A percentile compares a stretch with the other conserved stretches of the same genome.
Conservation (phyloP, 2,888 invertebrate genomes). For the Nycteola revayana region DNA sequence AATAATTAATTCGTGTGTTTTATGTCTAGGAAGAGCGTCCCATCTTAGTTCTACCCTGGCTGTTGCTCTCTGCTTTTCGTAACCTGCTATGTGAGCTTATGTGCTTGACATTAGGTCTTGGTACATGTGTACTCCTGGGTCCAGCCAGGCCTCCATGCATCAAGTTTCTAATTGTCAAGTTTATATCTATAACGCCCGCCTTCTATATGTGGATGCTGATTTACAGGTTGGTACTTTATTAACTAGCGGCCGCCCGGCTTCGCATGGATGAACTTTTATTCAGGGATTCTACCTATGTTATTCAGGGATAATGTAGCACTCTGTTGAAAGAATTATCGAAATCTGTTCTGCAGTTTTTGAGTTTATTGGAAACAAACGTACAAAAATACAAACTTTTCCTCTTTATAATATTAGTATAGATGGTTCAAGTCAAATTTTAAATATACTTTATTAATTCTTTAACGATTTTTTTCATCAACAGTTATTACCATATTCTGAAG, state of each 20-base stretch:
- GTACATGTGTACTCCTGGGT: constrained; percentile 70
- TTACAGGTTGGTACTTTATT: constrained; percentile 49
- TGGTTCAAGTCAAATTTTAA: too few species aligned
- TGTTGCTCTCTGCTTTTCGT: constrained; percentile 71
- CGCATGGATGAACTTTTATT: too few species aligned
- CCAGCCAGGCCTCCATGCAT: constrained; percentile 70
- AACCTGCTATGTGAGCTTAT: constrained; percentile 70
- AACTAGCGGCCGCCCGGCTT: too few species aligned
- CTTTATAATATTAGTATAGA: too few species aligned
- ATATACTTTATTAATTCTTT: too few species aligned
- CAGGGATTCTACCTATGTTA: too few species aligned
- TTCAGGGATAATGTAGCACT: too few species aligned
- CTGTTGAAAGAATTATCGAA: too few species aligned
- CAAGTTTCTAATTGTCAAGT: constrained; percentile 71
- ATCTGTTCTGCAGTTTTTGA: too few species aligned
- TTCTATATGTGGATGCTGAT: constrained; percentile 79
- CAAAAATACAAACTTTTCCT: too few species aligned
- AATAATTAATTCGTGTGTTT: too few species aligned
- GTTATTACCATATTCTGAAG: constrained; percentile 66
- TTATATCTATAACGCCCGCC: constrained; percentile 66
- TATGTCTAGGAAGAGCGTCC: constrained; percentile 72
- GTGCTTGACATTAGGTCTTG: constrained; percentile 69
- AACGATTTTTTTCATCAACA: constrained; percentile 20
- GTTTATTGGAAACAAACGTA: too few species aligned
- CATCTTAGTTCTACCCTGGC: constrained; percentile 76